Evolutionary conservation across 2,888 invertebrate species (phyloP), one percentile per base, ranked within the genome.

Genomic region (Megastigmus dorsalis): DNA sequence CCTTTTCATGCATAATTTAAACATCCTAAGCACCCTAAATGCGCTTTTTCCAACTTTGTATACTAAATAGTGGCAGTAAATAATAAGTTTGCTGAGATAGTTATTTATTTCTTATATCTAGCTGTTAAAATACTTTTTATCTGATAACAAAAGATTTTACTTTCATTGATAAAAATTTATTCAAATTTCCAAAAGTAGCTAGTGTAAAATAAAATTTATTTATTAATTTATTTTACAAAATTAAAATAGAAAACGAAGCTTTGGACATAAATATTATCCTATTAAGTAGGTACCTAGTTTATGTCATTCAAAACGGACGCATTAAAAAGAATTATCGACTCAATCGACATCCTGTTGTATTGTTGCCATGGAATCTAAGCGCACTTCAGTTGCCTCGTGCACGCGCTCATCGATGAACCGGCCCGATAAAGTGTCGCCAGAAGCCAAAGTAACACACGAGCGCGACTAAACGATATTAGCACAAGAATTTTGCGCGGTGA

Each of bases 311-410:
- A n/a, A n/a, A n/a, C n/a, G n/a, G n/a, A n/a, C n/a, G n/a, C 5
- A 65, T 38, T 52, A 20, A 55, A 67, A 30, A 18, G 28, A n/a
- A 38, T 13, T 66, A 55, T 67, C n/a, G 73, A 62, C 38, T 62
- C 7, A 6, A 54, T 50, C 20, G 15, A 36, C 18, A 36, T 43
- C 50, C 38, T 57, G 57, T 69, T 74, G 28, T 36, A 3, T 9
- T 48, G 76, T 76, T 74, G 26, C 74, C 74, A 76, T 76, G 76
- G 76, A 63, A 48, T 50, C 38, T 15, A 66, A 57, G 28, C 30
- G 23, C 20, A 36, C 28, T 52, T 63, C 4, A 54, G 43, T 50
- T 57, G 62, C 15, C 33, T 43, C 43, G 20, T 66, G 43, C 10
- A 59, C 10, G 7, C 52, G 13, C 41, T 30, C 41, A n/a, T 43